Evolutionary conservation across 2,113 vertebrate genomes (phyloP).

Genomic region (Pholis gunnellus): DNA sequence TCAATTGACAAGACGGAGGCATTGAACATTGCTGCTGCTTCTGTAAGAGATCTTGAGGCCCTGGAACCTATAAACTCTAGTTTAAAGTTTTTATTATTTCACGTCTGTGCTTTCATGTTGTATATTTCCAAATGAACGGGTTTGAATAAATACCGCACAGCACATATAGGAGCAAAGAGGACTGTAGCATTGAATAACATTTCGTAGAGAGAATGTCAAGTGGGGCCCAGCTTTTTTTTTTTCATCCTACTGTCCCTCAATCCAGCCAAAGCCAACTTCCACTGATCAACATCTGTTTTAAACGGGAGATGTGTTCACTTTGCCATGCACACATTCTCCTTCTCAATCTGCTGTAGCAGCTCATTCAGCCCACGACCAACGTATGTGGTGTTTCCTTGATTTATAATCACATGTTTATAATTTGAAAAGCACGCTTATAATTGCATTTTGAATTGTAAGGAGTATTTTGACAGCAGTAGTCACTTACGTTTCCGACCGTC

Average conservation of each 20-base stretch:
- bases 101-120: neutral
- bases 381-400: neutral
- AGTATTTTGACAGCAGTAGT: conserved; percentile 3
- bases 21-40: neutral
- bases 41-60: neutral
- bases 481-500: neutral
- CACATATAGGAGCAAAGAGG: neutral
- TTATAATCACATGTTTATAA: neutral
- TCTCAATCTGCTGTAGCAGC: neutral
- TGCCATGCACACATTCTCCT: neutral
- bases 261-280: too few relatives aligned
- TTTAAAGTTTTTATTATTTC: neutral
- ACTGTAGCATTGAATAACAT: neutral
- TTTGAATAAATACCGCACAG: neutral
- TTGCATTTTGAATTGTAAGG: neutral
- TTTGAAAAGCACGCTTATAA: neutral
- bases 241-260: too few relatives aligned
- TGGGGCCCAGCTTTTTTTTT: neutral
- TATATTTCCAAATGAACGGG: neutral
- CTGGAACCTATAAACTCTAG: too few relatives aligned
- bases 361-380: neutral
- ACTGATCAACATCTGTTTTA: neutral
- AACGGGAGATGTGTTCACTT: neutral
- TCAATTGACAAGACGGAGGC: neutral
- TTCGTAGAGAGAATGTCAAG: neutral